Evolutionary conservation across 2,797 vertebrate genomes (phyloP), one percentile per base, ranked within the genome.

Genomic region (Smutsia temminckii): DNA sequence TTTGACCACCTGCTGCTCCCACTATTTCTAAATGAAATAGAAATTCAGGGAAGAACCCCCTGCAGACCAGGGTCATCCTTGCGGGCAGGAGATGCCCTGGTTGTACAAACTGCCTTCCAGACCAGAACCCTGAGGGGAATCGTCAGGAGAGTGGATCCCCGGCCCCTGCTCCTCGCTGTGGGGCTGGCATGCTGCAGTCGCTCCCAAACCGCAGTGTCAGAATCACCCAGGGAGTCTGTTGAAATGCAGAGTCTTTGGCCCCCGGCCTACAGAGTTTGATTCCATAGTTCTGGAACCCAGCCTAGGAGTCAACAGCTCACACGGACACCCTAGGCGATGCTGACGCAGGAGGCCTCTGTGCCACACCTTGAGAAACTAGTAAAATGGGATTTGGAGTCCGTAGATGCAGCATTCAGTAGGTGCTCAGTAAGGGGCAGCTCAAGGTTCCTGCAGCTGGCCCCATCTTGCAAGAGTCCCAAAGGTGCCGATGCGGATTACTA

Each of bases 71-170:
- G 21, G 84, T 12, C 51, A 46, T 14, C 18, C 17, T 18, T 34
- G 25, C 0, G 0, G 11, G 1, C 6, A 37, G 42, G 46, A 40
- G 61, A 49, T 25, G 7, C 8, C 80, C n/a, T 32, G 2, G 27
- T 5, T 10, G 23, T 42, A 32, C 27, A 3, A 64, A 29, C 7
- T 14, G n/a, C 49, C 55, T 63, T 29, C 71, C 37, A 42, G 14
- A 53, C 20, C 34, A 40, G 75, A 63, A 72, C 25, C 59, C 72
- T 27, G 40, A 80, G 40, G 10, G 42, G 9, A 46, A 46, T 59
- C 46, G n/a, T 69, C 6, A 37, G 40, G 32, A 29, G 42, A 12
- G 8, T 21, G 69, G 77, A 55, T 10, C 13, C 25, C n/a, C 6
- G 3, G 8, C 14, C 78, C 13, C 4, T 0, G 18, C 21, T 69